Conservation (phyloP, 2,797 vertebrate genomes). For the Threskiornis aethiopicus region DNA sequence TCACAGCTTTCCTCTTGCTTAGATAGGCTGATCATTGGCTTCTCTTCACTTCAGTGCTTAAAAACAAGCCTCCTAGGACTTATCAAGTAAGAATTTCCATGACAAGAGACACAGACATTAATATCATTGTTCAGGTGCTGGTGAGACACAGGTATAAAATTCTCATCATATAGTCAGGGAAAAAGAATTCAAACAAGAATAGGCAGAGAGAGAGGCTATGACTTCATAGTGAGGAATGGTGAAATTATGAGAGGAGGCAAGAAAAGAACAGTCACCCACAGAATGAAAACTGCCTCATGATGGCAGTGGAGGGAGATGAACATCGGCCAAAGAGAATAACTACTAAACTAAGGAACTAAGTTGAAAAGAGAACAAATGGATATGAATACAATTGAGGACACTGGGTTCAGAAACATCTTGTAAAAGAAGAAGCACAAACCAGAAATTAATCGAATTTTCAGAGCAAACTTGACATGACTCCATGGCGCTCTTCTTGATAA, state of each 20-base stretch:
- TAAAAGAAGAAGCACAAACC: not conserved
- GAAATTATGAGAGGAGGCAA: not conserved
- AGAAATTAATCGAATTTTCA: not conserved
- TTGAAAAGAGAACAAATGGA: not conserved
- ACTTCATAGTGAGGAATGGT: not conserved
- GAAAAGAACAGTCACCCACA: not conserved
- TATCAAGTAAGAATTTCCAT: not conserved
- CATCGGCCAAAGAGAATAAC: not conserved
- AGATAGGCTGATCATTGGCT: not conserved
- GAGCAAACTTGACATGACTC: not conserved
- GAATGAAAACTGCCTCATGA: not conserved
- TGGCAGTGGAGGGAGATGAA: not conserved
- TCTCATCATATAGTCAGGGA: not conserved
- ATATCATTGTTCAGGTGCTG: not conserved
- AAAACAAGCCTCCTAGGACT: not conserved
- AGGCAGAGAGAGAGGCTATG: not conserved
- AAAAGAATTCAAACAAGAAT: conserved; percentile 2
- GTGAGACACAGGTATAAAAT: not conserved
- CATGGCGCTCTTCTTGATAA: not conserved
- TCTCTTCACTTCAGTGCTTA: not conserved
- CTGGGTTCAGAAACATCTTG: not conserved
- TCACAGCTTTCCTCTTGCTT: not conserved
- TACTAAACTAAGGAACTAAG: not conserved
- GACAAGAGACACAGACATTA: not conserved
- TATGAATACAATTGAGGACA: not conserved